phyloP scores from a whole-genome alignment of 2,888 invertebrate species.

The Lapara coniferarum region DNA sequence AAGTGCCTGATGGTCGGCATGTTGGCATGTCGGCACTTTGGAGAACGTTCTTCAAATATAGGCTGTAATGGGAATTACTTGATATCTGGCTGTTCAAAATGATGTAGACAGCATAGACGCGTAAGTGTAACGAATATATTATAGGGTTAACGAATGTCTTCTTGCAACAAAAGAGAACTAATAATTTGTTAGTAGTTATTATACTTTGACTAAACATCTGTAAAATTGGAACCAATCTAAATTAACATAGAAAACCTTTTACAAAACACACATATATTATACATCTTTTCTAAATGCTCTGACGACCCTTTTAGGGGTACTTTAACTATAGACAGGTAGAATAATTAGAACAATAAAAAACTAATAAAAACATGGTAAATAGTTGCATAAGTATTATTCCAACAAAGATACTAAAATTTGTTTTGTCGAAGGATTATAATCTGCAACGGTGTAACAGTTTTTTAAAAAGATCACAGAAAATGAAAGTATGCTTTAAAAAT shows the following conservation, averaged over 20 bases:
- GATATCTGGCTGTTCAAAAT: too few species aligned
- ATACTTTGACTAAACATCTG: background rate
- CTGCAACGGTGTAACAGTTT: background rate
- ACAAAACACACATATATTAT: background rate
- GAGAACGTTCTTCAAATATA: too few species aligned
- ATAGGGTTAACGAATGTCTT: too few species aligned
- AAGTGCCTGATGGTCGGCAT: too few species aligned
- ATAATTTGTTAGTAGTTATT: too few species aligned
- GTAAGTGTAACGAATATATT: too few species aligned
- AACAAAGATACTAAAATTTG: constrained; percentile 2
- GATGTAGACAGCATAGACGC: too few species aligned
- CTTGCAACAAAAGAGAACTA: too few species aligned
- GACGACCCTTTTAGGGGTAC: background rate
- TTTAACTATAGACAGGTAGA: background rate
- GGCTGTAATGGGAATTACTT: too few species aligned
- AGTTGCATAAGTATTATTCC: background rate
- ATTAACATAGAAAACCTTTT: background rate
- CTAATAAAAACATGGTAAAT: background rate
- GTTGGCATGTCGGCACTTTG: too few species aligned
- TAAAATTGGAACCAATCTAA: background rate
- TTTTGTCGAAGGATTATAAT: background rate
- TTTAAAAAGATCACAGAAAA: constrained; percentile 69
- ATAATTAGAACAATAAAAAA: background rate
- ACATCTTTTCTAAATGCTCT: background rate
- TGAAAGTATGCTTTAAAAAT: constrained; percentile 63